A percentile compares a stretch with the other conserved stretches of the same genome.
Conservation (phyloP, 2,797 vertebrate genomes). For the Enteromius thamalakanensis region DNA sequence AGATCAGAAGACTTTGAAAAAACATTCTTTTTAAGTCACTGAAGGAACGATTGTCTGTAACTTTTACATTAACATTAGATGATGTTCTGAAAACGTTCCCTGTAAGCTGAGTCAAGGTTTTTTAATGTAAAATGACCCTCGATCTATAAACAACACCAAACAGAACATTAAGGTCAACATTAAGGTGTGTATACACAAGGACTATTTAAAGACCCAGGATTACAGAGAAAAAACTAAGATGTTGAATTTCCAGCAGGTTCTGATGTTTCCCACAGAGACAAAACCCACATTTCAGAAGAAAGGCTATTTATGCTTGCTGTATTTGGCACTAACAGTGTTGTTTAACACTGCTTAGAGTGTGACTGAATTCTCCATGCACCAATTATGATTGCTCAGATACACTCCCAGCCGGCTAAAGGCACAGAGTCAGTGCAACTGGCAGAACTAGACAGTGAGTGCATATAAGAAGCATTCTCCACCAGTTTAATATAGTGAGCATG, state of each 20-base stretch:
- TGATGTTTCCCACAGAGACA: not conserved
- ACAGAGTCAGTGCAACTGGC: conserved; percentile 2
- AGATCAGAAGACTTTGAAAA: not conserved
- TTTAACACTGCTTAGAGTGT: conserved; percentile 10
- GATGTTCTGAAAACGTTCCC: not conserved
- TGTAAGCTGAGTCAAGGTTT: not conserved
- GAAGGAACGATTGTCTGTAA: not conserved
- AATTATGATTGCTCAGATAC: conserved; percentile 10
- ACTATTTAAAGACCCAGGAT: not conserved
- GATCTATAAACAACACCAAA: not conserved
- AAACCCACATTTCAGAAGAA: not conserved
- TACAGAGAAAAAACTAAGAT: not conserved
- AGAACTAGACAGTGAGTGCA: not conserved
- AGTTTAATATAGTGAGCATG: not conserved
- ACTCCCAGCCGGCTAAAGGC: conserved; percentile 1
- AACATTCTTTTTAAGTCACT: not conserved
- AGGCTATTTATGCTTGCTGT: not conserved
- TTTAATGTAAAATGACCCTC: not conserved
- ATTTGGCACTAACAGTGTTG: not conserved
- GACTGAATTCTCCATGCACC: conserved; percentile 12
- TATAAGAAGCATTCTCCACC: not conserved
- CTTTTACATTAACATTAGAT: not conserved
- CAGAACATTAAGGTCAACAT: not conserved
- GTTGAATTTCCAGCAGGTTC: not conserved
- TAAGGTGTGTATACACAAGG: not conserved